phyloP scores from a whole-genome alignment of 1,140 invertebrate genomes.

The Spodoptera frugiperda region DNA sequence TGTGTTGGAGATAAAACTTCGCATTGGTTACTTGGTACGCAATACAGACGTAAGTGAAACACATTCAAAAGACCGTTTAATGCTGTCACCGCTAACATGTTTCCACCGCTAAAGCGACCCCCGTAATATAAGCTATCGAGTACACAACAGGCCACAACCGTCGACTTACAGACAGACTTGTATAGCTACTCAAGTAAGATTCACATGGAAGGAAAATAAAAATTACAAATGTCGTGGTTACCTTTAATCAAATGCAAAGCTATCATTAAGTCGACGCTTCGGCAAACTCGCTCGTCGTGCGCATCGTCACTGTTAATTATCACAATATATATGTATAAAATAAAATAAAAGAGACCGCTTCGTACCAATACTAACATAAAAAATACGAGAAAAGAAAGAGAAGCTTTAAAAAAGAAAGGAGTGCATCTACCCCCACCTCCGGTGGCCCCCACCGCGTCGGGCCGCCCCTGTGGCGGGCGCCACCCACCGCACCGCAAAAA shows the following conservation, averaged over 20 bases:
- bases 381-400: conserved; percentile 86
- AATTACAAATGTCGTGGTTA: conserved; percentile 81
- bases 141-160: conserved; percentile 65
- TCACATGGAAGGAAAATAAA: conserved; percentile 65
- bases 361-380: conserved; percentile 82
- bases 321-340: conserved; percentile 84
- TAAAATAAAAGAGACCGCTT: conserved; percentile 83
- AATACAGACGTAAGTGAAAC: conserved; percentile 62
- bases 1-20: conserved; percentile 43
- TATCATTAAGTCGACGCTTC: conserved; percentile 82
- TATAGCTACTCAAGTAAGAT: conserved; percentile 55
- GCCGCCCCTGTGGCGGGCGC: conserved; percentile 75
- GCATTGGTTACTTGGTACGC: conserved; percentile 52
- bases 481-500: conserved; percentile 84
- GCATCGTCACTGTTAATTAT: conserved; percentile 84
- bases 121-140: conserved; percentile 67
- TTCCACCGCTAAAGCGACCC: conserved; percentile 65
- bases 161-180: conserved; percentile 55
- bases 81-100: conserved; percentile 72
- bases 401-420: conserved; percentile 86
- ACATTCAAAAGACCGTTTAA: conserved; percentile 71
- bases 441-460: conserved; percentile 65
- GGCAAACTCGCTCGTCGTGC: conserved; percentile 77
- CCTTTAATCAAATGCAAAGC: conserved; percentile 85
- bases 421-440: conserved; percentile 80